Conservation (phyloP, 37 sponge, comb jelly and placozoan genomes). For the Aphrocallistes beatrix region DNA sequence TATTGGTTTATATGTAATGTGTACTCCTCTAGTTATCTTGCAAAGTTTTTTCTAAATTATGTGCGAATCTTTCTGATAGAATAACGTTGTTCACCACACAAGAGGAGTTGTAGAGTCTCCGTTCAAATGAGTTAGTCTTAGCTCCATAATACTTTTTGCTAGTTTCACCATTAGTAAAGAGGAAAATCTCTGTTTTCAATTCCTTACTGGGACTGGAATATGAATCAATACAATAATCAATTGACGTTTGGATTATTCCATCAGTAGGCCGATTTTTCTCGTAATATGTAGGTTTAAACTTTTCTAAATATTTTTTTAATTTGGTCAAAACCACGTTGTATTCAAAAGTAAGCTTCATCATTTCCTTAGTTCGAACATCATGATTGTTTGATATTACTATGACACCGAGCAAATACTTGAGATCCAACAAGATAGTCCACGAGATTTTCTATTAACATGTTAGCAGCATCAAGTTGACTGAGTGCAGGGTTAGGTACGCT, state of each 20-base stretch:
- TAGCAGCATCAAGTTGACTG: neutral
- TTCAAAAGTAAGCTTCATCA: neutral
- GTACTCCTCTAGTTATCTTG: no score
- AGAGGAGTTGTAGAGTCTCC: neutral
- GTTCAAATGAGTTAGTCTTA: neutral
- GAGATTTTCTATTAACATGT: neutral
- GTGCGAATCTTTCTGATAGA: neutral
- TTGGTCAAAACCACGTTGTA: neutral
- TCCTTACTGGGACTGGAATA: neutral
- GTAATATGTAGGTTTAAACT: neutral
- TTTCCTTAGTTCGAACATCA: neutral
- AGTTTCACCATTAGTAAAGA: neutral
- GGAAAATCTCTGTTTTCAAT: neutral
- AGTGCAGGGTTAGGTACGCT: neutral
- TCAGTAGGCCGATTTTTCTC: neutral
- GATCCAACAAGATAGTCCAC: neutral
- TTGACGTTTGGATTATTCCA: neutral
- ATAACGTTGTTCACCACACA: neutral
- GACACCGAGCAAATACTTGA: neutral
- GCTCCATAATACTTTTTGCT: conserved; percentile 4
- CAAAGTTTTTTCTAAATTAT: neutral
- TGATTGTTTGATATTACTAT: neutral
- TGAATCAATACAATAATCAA: neutral
- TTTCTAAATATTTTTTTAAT: neutral
- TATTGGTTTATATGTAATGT: neutral